These are phyloP conservation scores for Mesitornis unicolor DNA, from an alignment of 2,113 vertebrate species.

Conservation along the genomic window DNA sequence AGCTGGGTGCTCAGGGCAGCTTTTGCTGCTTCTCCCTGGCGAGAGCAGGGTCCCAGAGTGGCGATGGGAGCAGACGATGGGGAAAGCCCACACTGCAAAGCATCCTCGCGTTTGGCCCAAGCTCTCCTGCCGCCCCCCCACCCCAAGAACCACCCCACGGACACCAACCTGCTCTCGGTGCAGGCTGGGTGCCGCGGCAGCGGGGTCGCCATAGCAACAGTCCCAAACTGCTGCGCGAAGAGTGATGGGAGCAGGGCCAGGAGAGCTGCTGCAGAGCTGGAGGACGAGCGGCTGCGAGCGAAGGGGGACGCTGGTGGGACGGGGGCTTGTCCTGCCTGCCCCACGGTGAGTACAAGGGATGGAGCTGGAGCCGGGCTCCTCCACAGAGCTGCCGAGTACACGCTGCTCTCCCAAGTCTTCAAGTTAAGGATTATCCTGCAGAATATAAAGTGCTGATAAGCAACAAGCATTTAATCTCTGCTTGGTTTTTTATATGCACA, in stretches of 20 bases:
- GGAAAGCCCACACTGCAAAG: background rate
- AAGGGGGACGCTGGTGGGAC: background rate
- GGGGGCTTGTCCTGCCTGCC: rapidly evolving
- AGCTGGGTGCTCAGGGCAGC: background rate
- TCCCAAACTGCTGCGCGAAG: background rate
- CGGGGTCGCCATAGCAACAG: constrained; percentile 33
- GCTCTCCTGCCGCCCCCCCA: background rate
- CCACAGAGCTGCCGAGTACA: rapidly evolving
- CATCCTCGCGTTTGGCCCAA: rapidly evolving
- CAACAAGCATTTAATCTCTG: background rate
- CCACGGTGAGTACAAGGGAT: rapidly evolving
- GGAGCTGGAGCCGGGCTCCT: background rate
- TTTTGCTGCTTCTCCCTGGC: background rate
- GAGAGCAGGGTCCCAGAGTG: background rate
- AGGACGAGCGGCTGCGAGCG: rapidly evolving
- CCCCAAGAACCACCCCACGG: rapidly evolving
- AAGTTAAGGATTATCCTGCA: background rate
- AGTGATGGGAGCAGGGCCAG: rapidly evolving
- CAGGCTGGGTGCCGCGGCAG: background rate
- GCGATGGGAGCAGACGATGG: rapidly evolving
- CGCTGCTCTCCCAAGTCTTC: rapidly evolving
- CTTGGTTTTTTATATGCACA: rapidly evolving
- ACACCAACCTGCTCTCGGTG: background rate
- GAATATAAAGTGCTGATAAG: background rate
- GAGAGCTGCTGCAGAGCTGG: background rate